Evolutionary conservation across 2,797 vertebrate species (phyloP).

Genomic region (Malacoctenus gilli): DNA sequence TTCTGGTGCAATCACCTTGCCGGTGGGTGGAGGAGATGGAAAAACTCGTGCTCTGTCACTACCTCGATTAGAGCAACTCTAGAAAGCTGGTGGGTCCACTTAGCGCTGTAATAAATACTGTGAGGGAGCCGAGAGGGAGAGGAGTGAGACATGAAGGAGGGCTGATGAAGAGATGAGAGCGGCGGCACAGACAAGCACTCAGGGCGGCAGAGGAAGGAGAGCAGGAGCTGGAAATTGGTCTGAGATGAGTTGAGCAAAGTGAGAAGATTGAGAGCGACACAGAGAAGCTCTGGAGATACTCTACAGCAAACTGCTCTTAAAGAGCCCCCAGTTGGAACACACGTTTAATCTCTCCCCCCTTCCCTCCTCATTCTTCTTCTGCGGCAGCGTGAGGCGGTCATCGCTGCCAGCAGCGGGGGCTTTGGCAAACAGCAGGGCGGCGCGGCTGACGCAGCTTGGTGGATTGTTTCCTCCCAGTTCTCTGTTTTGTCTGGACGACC

Average conservation of each 20-base stretch:
- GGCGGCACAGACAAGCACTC: conserved; percentile 13
- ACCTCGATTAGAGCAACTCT: conserved; percentile 60
- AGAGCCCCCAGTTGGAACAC: conserved; percentile 32
- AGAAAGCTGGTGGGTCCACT: conserved; percentile 65
- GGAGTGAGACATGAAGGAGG: conserved; percentile 30
- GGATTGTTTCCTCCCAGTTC: conserved; percentile 49
- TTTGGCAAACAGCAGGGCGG: conserved; percentile 50
- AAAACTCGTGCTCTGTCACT: conserved; percentile 54
- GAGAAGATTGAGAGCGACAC: conserved; percentile 24
- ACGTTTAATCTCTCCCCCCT: conserved; percentile 25
- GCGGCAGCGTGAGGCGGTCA: conserved; percentile 26
- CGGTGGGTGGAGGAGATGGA: conserved; percentile 62
- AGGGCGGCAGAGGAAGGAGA: conserved; percentile 2
- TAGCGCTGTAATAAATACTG: conserved; percentile 66
- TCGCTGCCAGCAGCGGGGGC: conserved; percentile 44
- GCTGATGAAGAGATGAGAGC: conserved; percentile 47
- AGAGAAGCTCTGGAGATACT: conserved; percentile 33
- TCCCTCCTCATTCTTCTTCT: conserved; percentile 26
- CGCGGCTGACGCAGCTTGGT: conserved; percentile 52
- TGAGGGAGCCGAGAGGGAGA: conserved; percentile 35
- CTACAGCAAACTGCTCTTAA: conserved; percentile 24
- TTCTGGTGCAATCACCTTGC: conserved; percentile 57
- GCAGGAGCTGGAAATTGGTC: conserved; percentile 23
- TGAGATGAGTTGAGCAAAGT: conserved; percentile 21
- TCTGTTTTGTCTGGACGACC: conserved; percentile 54